These are phyloP conservation scores for Hystrix cristata DNA, from an alignment of 2,113 vertebrate species.

Conservation along the genomic window DNA sequence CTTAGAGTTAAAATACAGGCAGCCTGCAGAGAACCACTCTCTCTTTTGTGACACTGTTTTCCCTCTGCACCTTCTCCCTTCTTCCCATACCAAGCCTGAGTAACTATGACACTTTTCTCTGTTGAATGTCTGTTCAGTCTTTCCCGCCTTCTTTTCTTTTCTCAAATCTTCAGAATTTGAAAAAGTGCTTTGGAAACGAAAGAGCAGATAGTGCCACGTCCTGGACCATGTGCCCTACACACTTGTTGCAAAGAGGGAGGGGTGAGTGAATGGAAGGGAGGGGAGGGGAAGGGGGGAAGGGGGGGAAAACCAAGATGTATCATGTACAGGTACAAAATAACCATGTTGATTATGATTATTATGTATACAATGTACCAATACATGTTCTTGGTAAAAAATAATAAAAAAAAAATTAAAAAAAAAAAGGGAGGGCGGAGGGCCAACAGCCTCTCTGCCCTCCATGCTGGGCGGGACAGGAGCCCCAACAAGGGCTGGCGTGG, in stretches of 20 bases:
- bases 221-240: no score
- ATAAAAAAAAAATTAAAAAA: no score
- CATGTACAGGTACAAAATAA: no score
- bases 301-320: no score
- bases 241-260: no score
- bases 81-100: background rate
- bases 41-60: background rate
- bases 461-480: background rate
- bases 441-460: background rate
- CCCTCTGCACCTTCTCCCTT: background rate
- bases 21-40: rapidly evolving
- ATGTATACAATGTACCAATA: no score
- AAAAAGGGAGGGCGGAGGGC: background rate
- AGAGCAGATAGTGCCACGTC: rapidly evolving
- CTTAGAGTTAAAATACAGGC: no score
- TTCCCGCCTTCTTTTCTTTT: background rate
- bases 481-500: background rate
- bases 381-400: no score
- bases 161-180: background rate
- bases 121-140: background rate
- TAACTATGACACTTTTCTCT: background rate
- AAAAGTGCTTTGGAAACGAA: background rate
- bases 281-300: no score
- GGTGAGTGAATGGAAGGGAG: no score
- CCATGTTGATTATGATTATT: no score